Conservation (phyloP, 35 echinoderm and acorn worm genomes). For the Diadema setosum region DNA sequence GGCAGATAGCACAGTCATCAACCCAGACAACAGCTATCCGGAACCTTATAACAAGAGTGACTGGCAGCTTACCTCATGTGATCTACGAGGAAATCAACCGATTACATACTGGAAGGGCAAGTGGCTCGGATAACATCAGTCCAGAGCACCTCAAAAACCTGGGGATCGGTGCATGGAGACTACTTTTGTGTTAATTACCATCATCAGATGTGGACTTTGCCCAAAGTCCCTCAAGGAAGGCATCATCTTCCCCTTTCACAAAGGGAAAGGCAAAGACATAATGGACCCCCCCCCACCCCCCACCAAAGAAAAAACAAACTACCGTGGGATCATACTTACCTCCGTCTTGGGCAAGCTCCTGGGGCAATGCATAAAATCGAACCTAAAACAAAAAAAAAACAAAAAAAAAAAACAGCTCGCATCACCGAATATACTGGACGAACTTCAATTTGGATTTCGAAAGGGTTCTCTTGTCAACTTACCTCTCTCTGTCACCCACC, state of each 20-base stretch:
- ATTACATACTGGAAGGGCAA: background rate
- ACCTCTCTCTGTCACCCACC: background rate
- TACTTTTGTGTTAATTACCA: background rate
- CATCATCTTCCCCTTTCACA: too few species aligned
- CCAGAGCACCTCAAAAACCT: background rate
- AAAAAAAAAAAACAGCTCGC: background rate
- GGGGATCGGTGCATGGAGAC: background rate
- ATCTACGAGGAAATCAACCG: background rate
- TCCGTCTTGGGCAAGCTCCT: background rate
- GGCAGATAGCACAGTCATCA: background rate
- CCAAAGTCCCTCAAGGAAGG: background rate
- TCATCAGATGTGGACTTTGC: background rate
- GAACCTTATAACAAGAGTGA: background rate
- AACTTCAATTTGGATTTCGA: background rate
- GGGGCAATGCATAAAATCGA: background rate
- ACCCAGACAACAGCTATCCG: background rate
- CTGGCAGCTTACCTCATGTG: background rate
- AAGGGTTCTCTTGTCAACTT: background rate
- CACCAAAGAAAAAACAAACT: too few species aligned
- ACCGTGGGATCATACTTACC: background rate
- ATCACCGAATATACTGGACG: background rate
- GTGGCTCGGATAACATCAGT: background rate
- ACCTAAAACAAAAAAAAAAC: too few species aligned
- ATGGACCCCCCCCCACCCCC: too few species aligned
- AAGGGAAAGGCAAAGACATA: background rate